Conservation (phyloP, 2,888 invertebrate species). For the Coronaproctus castanopsis region DNA sequence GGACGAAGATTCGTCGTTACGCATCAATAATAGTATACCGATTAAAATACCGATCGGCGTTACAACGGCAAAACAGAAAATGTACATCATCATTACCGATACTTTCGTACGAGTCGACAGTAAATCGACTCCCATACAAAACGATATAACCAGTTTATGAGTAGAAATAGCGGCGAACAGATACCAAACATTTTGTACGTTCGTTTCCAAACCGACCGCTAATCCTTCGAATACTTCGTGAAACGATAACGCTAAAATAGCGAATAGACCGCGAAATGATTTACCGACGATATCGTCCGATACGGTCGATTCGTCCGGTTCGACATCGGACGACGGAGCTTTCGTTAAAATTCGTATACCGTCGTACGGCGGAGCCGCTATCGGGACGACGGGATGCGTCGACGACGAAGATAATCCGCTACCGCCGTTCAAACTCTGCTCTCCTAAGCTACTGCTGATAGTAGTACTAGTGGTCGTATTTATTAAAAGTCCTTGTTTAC, state of each 20-base stretch:
- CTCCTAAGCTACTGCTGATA: conserved; percentile 1
- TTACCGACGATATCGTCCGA: conserved; percentile 17
- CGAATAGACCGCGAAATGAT: conserved; percentile 33
- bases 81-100: conserved; percentile 32
- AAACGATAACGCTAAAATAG: conserved; percentile 43
- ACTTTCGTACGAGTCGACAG: conserved; percentile 33
- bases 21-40: conserved; percentile 34
- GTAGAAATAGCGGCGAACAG: conserved; percentile 42
- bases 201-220: conserved; percentile 54
- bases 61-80: conserved; percentile 41
- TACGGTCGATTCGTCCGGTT: conserved; percentile 14
- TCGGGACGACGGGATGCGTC: conserved; percentile 8
- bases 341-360: conserved; percentile 8
- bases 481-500: conserved; percentile 22
- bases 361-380: conserved; percentile 14
- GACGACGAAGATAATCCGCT: conserved; percentile 5
- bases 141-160: conserved; percentile 43
- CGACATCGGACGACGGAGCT: conserved; percentile 11
- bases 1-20: conserved; percentile 25
- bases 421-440: conserved; percentile 6
- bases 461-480: conserved; percentile 14
- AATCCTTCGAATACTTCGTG: conserved; percentile 52
- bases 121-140: conserved; percentile 43
- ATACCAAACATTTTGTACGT: conserved; percentile 39
- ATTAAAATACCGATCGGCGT: conserved; percentile 45